Evolutionary conservation across 2,888 invertebrate species (phyloP).

Genomic region (Pachliopta kotzebuea): DNA sequence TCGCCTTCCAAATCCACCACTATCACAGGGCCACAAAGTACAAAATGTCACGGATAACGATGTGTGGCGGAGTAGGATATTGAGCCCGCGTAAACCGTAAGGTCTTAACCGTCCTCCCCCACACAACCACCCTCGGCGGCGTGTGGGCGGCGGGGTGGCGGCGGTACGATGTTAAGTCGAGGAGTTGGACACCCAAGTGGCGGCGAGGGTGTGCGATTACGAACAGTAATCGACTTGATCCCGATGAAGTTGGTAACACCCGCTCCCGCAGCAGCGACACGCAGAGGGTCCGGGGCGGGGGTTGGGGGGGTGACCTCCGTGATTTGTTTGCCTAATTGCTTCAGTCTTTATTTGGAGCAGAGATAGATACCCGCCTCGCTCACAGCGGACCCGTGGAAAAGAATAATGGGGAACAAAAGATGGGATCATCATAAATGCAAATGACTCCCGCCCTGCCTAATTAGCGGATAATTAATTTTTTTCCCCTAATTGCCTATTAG

Average conservation of each 20-base stretch:
- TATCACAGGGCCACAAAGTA: slow-evolving; percentile 48
- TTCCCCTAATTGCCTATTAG: no score
- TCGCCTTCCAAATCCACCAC: slow-evolving; percentile 56
- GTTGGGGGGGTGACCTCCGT: background rate
- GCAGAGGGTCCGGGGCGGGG: slow-evolving; percentile 36
- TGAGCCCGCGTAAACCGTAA: slow-evolving; percentile 66
- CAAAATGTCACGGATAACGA: slow-evolving; percentile 40
- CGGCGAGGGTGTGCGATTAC: slow-evolving; percentile 70
- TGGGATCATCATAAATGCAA: slow-evolving; percentile 16
- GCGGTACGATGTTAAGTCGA: slow-evolving; percentile 52
- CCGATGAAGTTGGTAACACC: slow-evolving; percentile 69
- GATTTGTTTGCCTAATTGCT: slow-evolving; percentile 28
- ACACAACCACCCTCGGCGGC: background rate
- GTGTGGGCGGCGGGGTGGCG: slow-evolving; percentile 38
- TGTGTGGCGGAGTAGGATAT: slow-evolving; percentile 63
- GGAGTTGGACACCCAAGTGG: slow-evolving; percentile 54
- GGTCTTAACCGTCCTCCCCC: slow-evolving; percentile 45
- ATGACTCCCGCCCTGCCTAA: slow-evolving; percentile 1
- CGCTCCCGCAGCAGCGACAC: slow-evolving; percentile 34
- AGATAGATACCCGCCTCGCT: slow-evolving; percentile 12
- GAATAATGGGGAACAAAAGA: slow-evolving; percentile 23
- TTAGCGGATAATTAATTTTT: no score
- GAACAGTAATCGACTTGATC: slow-evolving; percentile 73
- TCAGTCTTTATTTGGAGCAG: slow-evolving; percentile 17
- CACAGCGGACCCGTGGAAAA: slow-evolving; percentile 6